A percentile compares a stretch with the other conserved stretches of the same genome.
Evolutionary conservation across 2,888 invertebrate species (phyloP).

Genomic region (Diaperis boleti): DNA sequence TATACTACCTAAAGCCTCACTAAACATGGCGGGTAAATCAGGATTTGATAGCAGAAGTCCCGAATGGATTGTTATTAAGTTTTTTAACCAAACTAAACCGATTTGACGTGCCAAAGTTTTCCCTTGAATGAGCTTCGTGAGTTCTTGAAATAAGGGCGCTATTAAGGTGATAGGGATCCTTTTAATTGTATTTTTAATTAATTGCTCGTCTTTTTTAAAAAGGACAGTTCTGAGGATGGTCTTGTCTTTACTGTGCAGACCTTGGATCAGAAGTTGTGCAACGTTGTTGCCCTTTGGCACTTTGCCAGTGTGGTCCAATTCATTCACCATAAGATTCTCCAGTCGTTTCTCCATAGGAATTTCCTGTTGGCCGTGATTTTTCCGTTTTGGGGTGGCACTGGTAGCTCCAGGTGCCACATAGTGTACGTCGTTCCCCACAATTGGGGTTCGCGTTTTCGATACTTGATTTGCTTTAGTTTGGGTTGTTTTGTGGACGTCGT

Average conservation of each 20-base stretch:
- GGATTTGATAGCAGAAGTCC: slow-evolving; percentile 74
- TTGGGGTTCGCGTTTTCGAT: slow-evolving; percentile 65
- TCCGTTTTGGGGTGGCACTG: slow-evolving; percentile 58
- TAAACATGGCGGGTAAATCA: slow-evolving; percentile 70
- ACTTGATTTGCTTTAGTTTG: slow-evolving; percentile 55
- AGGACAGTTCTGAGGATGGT: slow-evolving; percentile 81
- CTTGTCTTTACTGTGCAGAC: slow-evolving; percentile 86
- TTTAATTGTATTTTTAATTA: slow-evolving; percentile 81
- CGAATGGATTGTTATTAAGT: slow-evolving; percentile 71
- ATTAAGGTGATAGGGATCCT: slow-evolving; percentile 83
- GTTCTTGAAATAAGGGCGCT: slow-evolving; percentile 78
- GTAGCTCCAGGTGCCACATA: slow-evolving; percentile 65
- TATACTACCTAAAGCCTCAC: slow-evolving; percentile 71
- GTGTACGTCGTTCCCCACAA: slow-evolving; percentile 66
- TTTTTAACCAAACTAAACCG: slow-evolving; percentile 72
- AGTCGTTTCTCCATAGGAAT: slow-evolving; percentile 87
- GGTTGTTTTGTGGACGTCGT: slow-evolving; percentile 58
- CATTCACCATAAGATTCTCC: slow-evolving; percentile 81
- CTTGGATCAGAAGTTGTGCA: slow-evolving; percentile 85
- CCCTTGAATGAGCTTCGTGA: slow-evolving; percentile 76
- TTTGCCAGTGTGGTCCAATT: slow-evolving; percentile 67
- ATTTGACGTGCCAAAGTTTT: slow-evolving; percentile 75
- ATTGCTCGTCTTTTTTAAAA: slow-evolving; percentile 72
- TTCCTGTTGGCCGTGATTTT: slow-evolving; percentile 66
- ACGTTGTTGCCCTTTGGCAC: slow-evolving; percentile 78